phyloP scores from a whole-genome alignment of 30 jellyfish, hydroid and myxozoan species.

The Cassiopea andromeda region DNA sequence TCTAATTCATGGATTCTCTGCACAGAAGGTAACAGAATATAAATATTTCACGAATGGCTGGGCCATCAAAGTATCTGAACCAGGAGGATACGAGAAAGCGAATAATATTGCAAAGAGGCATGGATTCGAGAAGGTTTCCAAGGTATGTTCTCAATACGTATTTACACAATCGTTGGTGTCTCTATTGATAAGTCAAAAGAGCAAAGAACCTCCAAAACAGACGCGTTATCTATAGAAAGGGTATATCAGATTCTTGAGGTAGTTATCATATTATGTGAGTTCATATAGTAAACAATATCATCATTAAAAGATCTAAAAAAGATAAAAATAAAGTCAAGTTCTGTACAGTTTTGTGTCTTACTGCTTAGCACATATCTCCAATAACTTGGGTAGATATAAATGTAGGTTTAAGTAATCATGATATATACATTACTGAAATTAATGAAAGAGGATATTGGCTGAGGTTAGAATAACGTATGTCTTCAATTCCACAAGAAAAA shows the following conservation, averaged over 20 bases:
- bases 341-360: too few species aligned
- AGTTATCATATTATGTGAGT: background rate
- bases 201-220: slow-evolving; percentile 5
- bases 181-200: slow-evolving; percentile 45
- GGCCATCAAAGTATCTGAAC: slow-evolving; percentile 93
- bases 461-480: too few species aligned
- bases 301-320: too few species aligned
- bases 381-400: too few species aligned
- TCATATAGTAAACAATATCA: too few species aligned
- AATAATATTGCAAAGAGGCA: slow-evolving; percentile 89
- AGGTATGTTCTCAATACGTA: slow-evolving; percentile 67
- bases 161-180: background rate
- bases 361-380: too few species aligned
- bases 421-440: too few species aligned
- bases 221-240: background rate
- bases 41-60: slow-evolving; percentile 97
- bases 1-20: slow-evolving; percentile 20
- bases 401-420: too few species aligned
- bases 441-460: too few species aligned
- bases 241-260: background rate
- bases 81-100: slow-evolving; percentile 83
- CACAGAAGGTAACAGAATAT: slow-evolving; percentile 43
- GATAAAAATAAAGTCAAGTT: too few species aligned
- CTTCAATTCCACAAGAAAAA: too few species aligned
- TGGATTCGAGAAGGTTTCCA: slow-evolving; percentile 92